These are phyloP conservation scores for Diplolepis rosae DNA, from an alignment of 2,888 invertebrate genomes.

Conservation along the genomic window DNA sequence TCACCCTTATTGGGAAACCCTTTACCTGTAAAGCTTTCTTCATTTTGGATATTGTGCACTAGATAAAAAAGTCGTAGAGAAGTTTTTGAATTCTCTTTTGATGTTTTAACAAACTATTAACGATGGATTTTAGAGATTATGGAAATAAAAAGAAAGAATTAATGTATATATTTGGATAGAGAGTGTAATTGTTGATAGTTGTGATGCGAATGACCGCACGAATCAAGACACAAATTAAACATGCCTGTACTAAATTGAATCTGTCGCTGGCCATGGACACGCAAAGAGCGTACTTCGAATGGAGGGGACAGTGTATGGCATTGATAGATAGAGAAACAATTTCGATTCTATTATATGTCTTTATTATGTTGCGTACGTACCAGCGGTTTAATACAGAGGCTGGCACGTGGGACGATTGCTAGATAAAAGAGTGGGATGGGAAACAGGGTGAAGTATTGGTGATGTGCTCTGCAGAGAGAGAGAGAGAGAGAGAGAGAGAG, in stretches of 20 bases:
- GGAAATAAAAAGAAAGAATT: no score
- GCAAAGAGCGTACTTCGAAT: constrained; percentile 37
- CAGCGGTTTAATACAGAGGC: constrained; percentile 68
- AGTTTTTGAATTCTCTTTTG: no score
- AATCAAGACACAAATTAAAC: constrained; percentile 68
- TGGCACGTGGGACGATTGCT: constrained; percentile 61
- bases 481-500: constrained; percentile 35
- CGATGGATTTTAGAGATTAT: no score
- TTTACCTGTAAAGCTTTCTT: no score
- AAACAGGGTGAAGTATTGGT: constrained; percentile 32
- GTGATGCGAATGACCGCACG: constrained; percentile 47
- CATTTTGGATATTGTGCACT: no score
- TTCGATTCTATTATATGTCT: constrained; percentile 72
- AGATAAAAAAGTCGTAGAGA: no score
- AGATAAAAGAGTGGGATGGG: constrained; percentile 36
- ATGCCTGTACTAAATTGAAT: constrained; percentile 63
- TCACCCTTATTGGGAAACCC: no score
- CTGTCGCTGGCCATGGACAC: constrained; percentile 52
- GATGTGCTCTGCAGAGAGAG: constrained; percentile 37
- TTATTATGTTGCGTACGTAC: constrained; percentile 69
- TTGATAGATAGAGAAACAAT: constrained; percentile 73
- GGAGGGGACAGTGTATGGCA: constrained; percentile 60
- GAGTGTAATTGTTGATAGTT: constrained; percentile 31
- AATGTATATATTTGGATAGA: no score
- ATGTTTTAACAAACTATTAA: no score